phyloP scores from a whole-genome alignment of 35 echinoderm and acorn worm species.

The Heliocidaris tuberculata region DNA sequence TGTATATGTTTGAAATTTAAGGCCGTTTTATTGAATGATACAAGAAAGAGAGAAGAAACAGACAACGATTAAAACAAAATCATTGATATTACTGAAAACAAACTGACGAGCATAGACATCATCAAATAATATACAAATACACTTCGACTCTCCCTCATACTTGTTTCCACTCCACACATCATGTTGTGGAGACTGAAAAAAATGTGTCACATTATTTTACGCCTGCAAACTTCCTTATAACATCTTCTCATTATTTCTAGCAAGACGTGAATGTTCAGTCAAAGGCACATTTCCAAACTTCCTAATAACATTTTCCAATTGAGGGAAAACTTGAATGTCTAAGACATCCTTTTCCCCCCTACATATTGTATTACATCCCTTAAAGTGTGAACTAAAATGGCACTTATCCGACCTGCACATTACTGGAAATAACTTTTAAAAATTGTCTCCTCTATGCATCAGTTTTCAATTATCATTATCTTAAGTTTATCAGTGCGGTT shows the following conservation, averaged over 20 bases:
- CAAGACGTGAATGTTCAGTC: not conserved
- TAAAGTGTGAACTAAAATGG: not conserved
- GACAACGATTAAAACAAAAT: not conserved
- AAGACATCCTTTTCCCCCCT: too few species aligned
- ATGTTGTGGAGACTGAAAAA: not conserved
- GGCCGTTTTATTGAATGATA: too few species aligned
- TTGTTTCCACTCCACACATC: not conserved
- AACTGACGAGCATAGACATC: too few species aligned
- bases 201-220: not conserved
- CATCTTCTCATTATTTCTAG: not conserved
- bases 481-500: too few species aligned
- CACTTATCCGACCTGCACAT: not conserved
- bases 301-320: too few species aligned
- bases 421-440: not conserved
- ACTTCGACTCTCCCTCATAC: not conserved
- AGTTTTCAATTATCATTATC: too few species aligned
- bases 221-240: conserved; percentile 1
- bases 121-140: not conserved
- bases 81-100: not conserved
- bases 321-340: too few species aligned
- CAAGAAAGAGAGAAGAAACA: too few species aligned
- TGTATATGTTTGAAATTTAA: too few species aligned
- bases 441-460: not conserved
- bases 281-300: not conserved
- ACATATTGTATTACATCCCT: too few species aligned